Base-by-base conservation (phyloP, 2,888 invertebrate genomes). In the Nezara viridula region DNA sequence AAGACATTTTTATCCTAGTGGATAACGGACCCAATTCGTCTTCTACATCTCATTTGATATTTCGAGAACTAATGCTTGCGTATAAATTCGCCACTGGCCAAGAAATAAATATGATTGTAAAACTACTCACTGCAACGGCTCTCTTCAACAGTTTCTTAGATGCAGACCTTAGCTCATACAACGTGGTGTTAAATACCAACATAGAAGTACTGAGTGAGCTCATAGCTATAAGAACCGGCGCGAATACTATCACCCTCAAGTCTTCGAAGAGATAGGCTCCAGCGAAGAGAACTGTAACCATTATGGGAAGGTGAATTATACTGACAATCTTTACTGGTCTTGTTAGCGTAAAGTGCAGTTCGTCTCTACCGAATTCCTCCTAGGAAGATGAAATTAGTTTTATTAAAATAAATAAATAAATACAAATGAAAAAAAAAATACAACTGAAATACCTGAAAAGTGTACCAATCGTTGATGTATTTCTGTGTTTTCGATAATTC, bases 401-500 rank as follows among this genome's bases (percentile, higher is more conserved):
- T 85, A n/a, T 1, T 40, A 73, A 37, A 32, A 37, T 7, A 27
- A 60, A 73, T 14, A 27, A 60, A 27, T 27, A 73, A 27, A 24
- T n/a, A 81, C 12, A 44, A n/a, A 24, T 10, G 9, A 24, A 27
- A 21, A 37, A 4, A 6, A 37, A 37, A 19, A 37, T n/a, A 21
- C 7, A 73, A 60, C 60, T 37, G 32, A 16, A 86, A n/a, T 47
- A 88, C 88, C 49, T 88, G 88, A 73, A 88, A 88, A 14, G 16
- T 19, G n/a, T 73, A 44, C 88, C 88, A 88, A 16, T n/a, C 44
- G n/a, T 44, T 9, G 19, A 88, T n/a, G n/a, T 88, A 88, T 49
- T 73, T 88, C 3, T 49, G n/a, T 6, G 40, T 47, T 27, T 32
- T 88, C 21, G n/a, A 27, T 21, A 44, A 44, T 47, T 88, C 88